These are phyloP conservation scores for Pteromalus puparum DNA, from an alignment of 1,140 invertebrate species.

Conservation along the genomic window DNA sequence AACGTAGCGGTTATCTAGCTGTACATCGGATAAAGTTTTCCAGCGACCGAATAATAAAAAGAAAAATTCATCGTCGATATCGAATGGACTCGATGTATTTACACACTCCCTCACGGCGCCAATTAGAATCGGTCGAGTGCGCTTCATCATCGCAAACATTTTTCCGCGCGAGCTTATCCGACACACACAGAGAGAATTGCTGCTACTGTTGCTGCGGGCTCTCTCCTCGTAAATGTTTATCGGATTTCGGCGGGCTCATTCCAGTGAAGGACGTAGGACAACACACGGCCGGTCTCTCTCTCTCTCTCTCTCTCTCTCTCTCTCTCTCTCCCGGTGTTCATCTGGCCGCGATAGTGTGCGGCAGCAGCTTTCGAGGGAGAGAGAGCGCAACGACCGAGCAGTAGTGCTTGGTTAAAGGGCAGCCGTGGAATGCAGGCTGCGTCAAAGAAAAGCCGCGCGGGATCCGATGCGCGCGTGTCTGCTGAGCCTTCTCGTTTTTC, in stretches of 20 bases:
- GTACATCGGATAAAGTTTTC: too few species aligned
- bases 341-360: constrained; percentile 8
- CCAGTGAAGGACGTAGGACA: background rate
- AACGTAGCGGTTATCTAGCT: too few species aligned
- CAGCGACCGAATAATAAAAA: too few species aligned
- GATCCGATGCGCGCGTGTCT: constrained; percentile 6
- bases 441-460: constrained; percentile 34
- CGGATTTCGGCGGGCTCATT: background rate
- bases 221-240: background rate
- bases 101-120: too few species aligned
- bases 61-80: too few species aligned
- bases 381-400: constrained; percentile 36
- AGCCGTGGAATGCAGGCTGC: constrained; percentile 39
- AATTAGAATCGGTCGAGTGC: too few species aligned
- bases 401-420: constrained; percentile 27
- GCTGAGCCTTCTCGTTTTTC: background rate
- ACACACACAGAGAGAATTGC: too few species aligned
- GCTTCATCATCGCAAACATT: too few species aligned
- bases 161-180: too few species aligned
- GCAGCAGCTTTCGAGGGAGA: background rate
- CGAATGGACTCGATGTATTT: too few species aligned
- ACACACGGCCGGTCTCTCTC: background rate
- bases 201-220: background rate
- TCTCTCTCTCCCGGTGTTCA: constrained; percentile 5
- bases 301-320: too few species aligned